Evolutionary conservation across 2,797 vertebrate species (phyloP).

Genomic region (Jordanella pulchra): DNA sequence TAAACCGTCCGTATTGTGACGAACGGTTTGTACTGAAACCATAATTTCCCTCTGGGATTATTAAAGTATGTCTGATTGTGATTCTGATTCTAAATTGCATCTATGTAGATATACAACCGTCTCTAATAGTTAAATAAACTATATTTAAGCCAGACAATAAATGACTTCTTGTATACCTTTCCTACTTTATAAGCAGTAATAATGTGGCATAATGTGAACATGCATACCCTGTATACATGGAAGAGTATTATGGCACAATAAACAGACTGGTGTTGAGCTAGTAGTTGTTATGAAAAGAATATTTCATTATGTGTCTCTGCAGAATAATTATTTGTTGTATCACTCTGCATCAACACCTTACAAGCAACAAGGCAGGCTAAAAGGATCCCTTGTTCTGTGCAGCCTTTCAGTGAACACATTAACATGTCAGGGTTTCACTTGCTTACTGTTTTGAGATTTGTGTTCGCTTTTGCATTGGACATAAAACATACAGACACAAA

Average conservation of each 20-base stretch:
- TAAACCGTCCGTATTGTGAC: too few relatives aligned
- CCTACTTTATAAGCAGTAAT: not conserved
- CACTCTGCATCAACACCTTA: conserved; percentile 24
- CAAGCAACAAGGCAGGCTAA: conserved; percentile 20
- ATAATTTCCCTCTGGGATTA: too few relatives aligned
- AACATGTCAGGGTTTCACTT: conserved; percentile 26
- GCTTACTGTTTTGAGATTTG: conserved; percentile 37
- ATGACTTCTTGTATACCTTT: not conserved
- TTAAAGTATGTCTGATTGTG: too few relatives aligned
- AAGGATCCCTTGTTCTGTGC: conserved; percentile 19
- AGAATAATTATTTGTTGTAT: conserved; percentile 12
- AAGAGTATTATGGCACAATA: not conserved
- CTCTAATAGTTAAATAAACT: not conserved
- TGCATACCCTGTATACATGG: not conserved
- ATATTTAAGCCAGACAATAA: not conserved
- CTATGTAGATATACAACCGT: too few relatives aligned
- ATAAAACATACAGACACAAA: conserved; percentile 4
- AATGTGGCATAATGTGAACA: not conserved
- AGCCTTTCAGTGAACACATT: conserved; percentile 33
- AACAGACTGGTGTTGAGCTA: conserved; percentile 4
- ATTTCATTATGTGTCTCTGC: conserved; percentile 16
- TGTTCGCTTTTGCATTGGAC: conserved; percentile 1
- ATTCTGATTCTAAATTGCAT: too few relatives aligned
- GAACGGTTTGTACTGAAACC: too few relatives aligned
- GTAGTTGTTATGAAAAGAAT: not conserved